Base-by-base conservation (phyloP, 2,113 vertebrate species). In the Solea senegalensis region DNA sequence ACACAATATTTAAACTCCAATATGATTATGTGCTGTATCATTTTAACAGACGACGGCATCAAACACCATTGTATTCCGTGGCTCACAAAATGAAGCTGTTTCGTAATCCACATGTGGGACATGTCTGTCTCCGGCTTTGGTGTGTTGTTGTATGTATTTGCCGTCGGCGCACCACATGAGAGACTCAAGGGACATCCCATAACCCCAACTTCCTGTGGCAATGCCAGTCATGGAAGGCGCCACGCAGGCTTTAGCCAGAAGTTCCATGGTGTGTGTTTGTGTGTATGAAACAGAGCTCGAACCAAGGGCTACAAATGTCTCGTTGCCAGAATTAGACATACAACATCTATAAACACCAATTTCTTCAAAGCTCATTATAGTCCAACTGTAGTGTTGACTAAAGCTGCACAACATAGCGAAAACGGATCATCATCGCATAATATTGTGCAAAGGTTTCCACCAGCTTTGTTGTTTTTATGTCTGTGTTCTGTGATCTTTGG, bases 121-220 rank as follows among this genome's bases (percentile, higher is more conserved):
- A 41, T 61, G 57, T 44, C 39, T 28, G 57, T 44, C 39, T 28
- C 9, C 16, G 46, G 11, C 48, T 69, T 12, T 53, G 43, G 27
- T 57, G 71, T 63, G 26, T 49, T 78, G 56, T 65, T 67, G 60
- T 14, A 46, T 69, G 61, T 51, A 56, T 69, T 51, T 69, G 66
- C 26, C 5, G 34, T 70, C 50, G 43, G 10, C 9, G 10, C 53
- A 69, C 69, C 79, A 84, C 86, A 81, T 82, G 74, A 27, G 53
- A 55, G 78, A 52, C 12, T 64, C 8, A 16, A 21, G 60, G 81
- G 49, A 80, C 82, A 80, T 86, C 76, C 80, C 68, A 57, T 41
- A 61, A 48, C 28, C 27, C 50, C 11, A 26, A 49, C 64, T 53
- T 75, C 51, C 70, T 68, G 39, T 60, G 71, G 65, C 69, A 75